Evolutionary conservation across 2,888 invertebrate genomes (phyloP).

Genomic region (Synanthedon andrenaeformis): DNA sequence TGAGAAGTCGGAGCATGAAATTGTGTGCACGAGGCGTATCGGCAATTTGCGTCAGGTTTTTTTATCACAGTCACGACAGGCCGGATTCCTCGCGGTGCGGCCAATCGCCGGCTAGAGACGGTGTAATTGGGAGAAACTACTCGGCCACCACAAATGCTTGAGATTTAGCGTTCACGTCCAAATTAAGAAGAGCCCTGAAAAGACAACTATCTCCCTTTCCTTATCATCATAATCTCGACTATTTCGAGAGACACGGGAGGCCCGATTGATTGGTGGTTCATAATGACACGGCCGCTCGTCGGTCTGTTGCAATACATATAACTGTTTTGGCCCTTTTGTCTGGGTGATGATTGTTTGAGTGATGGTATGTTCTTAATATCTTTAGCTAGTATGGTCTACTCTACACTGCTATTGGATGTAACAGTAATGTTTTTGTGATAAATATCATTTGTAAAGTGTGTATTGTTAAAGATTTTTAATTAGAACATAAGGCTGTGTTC

Average conservation of each 20-base stretch:
- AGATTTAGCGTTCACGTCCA: constrained; percentile 44
- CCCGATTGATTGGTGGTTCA: constrained; percentile 32
- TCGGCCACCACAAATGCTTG: constrained; percentile 59
- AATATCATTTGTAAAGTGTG: neutral
- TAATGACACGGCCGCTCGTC: constrained; percentile 48
- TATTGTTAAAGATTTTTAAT: neutral
- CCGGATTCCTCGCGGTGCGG: constrained; percentile 57
- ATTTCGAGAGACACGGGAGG: constrained; percentile 23
- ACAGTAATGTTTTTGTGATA: constrained; percentile 22
- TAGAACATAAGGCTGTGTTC: neutral
- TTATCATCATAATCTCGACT: constrained; percentile 10
- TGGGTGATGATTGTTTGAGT: constrained; percentile 44
- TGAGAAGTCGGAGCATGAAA: constrained; percentile 60
- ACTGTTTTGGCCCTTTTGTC: constrained; percentile 61
- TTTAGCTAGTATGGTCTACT: constrained; percentile 26
- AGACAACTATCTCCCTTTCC: constrained; percentile 20
- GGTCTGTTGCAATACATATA: constrained; percentile 41
- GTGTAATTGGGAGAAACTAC: constrained; percentile 68
- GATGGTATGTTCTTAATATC: constrained; percentile 35
- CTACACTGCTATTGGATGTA: constrained; percentile 34
- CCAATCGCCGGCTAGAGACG: constrained; percentile 62
- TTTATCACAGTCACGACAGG: constrained; percentile 67
- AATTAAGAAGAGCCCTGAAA: constrained; percentile 33
- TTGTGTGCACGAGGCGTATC: constrained; percentile 69
- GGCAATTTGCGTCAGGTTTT: constrained; percentile 68